A percentile compares a stretch with the other conserved stretches of the same genome.
Evolutionary conservation across 2,113 vertebrate species (phyloP).

Genomic region (Perccottus glenii): DNA sequence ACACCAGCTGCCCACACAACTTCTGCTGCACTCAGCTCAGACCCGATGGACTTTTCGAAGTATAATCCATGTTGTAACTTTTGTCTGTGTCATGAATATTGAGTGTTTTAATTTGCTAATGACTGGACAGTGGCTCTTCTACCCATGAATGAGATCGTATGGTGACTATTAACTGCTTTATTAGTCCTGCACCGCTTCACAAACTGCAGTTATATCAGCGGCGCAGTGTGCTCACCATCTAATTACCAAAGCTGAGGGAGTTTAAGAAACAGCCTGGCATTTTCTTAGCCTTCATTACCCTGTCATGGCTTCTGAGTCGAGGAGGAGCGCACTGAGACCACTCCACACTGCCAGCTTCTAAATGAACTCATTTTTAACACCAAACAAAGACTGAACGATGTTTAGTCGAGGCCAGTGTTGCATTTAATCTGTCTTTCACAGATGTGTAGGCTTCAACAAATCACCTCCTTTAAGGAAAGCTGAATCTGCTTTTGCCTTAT

Average conservation of each 20-base stretch:
- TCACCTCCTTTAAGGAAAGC: background rate
- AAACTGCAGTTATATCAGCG: slow-evolving; percentile 44
- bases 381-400: slow-evolving; percentile 35
- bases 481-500: background rate
- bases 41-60: slow-evolving; percentile 20
- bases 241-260: slow-evolving; percentile 61
- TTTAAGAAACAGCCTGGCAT: slow-evolving; percentile 22
- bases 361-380: slow-evolving; percentile 41
- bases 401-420: slow-evolving; percentile 23
- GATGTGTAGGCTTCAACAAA: slow-evolving; percentile 13
- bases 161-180: slow-evolving; percentile 20
- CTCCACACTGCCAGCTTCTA: slow-evolving; percentile 29
- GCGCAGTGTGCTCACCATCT: slow-evolving; percentile 35
- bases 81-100: background rate
- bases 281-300: slow-evolving; percentile 49
- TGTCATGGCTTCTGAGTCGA: slow-evolving; percentile 45
- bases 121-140: background rate
- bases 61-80: slow-evolving; percentile 13
- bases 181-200: slow-evolving; percentile 45
- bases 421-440: slow-evolving; percentile 48
- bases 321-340: slow-evolving; percentile 25
- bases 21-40: slow-evolving; percentile 21
- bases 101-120: slow-evolving; percentile 1
- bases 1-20: slow-evolving; percentile 21
- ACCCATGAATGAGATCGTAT: slow-evolving; percentile 16